Evolutionary conservation across 1,140 invertebrate species (phyloP).

Genomic region (Drosophila littoralis): DNA sequence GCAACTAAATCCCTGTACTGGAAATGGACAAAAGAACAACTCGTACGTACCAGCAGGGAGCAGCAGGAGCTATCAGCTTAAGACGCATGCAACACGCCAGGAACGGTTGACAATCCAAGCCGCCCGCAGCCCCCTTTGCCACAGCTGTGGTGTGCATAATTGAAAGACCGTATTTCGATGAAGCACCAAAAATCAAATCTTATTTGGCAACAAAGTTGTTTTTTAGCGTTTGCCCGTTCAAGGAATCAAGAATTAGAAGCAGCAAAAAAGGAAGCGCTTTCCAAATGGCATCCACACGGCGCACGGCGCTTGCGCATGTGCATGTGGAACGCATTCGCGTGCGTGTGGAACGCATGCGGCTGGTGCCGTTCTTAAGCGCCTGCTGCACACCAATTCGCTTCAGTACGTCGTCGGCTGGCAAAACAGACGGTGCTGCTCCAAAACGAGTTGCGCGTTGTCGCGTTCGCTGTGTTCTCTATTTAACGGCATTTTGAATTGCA

Average conservation of each 20-base stretch:
- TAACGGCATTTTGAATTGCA: slow-evolving; percentile 72
- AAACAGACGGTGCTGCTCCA: slow-evolving; percentile 42
- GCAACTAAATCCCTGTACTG: slow-evolving; percentile 37
- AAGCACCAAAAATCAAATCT: slow-evolving; percentile 46
- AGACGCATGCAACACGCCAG: slow-evolving; percentile 39
- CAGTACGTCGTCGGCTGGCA: slow-evolving; percentile 69
- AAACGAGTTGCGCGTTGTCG: not conserved
- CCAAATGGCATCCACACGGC: slow-evolving; percentile 59
- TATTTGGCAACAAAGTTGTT: slow-evolving; percentile 42
- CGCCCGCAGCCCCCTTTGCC: slow-evolving; percentile 9
- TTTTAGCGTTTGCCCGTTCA: slow-evolving; percentile 58
- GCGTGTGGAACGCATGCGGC: not conserved
- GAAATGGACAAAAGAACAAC: slow-evolving; percentile 41
- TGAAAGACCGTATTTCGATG: slow-evolving; percentile 50
- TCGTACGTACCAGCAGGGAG: slow-evolving; percentile 4
- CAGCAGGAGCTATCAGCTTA: slow-evolving; percentile 32
- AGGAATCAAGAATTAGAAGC: slow-evolving; percentile 59
- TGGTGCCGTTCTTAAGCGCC: slow-evolving; percentile 52
- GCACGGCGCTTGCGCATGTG: slow-evolving; percentile 53
- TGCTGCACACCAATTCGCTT: slow-evolving; percentile 12
- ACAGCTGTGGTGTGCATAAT: slow-evolving; percentile 68
- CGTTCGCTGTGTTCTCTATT: slow-evolving; percentile 10
- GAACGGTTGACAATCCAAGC: not conserved
- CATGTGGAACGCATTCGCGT: slow-evolving; percentile 50
- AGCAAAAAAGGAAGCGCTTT: slow-evolving; percentile 43